These are phyloP conservation scores for Adelognathus sp. DNA, from an alignment of 2,888 invertebrate species.

Conservation along the genomic window DNA sequence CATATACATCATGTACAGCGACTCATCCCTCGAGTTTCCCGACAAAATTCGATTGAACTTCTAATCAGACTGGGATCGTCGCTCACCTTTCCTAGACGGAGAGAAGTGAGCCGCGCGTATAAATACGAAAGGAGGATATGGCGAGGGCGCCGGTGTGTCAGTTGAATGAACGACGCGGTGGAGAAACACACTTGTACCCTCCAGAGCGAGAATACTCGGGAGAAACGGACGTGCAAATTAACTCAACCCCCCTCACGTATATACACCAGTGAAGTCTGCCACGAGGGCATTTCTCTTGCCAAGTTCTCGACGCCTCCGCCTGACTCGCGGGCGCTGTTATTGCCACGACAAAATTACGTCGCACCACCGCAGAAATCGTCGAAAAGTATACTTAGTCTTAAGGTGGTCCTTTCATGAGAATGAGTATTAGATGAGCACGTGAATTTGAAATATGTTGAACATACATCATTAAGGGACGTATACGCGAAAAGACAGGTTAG, in stretches of 20 bases:
- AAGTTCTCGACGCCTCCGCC: not conserved
- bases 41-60: constrained; percentile 30
- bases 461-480: too few species aligned
- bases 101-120: not conserved
- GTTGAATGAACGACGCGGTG: not conserved
- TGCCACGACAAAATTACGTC: not conserved
- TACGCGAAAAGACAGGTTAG: too few species aligned
- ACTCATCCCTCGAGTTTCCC: not conserved
- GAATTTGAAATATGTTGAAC: too few species aligned
- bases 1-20: not conserved
- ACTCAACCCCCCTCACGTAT: not conserved
- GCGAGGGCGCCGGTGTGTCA: not conserved
- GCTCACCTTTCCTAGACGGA: not conserved
- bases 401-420: too few species aligned
- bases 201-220: not conserved
- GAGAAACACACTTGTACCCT: not conserved
- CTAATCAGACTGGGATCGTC: constrained; percentile 22
- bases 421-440: too few species aligned
- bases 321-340: too few species aligned
- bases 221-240: constrained; percentile 19
- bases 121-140: not conserved
- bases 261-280: constrained; percentile 18
- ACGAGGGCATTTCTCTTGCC: not conserved
- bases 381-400: too few species aligned
- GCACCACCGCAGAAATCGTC: too few species aligned